Percentiles rank a stretch among this genome's conserved stretches.
phyloP scores from a whole-genome alignment of 2,888 invertebrate species.

The Cataglyphis altisquamis region DNA sequence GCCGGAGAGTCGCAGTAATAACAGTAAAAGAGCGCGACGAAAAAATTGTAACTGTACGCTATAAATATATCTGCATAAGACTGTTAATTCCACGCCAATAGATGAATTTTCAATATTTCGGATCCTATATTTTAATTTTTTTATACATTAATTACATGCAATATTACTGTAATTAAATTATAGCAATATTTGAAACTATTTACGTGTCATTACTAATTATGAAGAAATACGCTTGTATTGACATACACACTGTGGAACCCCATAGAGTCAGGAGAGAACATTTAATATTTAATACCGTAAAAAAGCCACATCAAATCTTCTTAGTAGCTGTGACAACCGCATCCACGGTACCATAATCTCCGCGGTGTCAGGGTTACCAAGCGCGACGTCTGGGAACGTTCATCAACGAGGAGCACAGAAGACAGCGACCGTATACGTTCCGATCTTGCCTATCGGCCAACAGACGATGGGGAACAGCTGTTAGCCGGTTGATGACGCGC shows the following conservation, averaged over 20 bases:
- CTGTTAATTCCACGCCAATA: not conserved
- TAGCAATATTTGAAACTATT: not conserved
- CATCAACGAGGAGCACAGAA: constrained; percentile 44
- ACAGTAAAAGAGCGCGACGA: constrained; percentile 8
- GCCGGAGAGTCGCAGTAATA: not conserved
- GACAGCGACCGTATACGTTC: constrained; percentile 69
- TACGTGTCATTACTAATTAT: not conserved
- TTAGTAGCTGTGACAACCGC: not conserved
- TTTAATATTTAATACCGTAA: not conserved
- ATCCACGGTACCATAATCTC: not conserved
- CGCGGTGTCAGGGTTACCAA: constrained; percentile 56
- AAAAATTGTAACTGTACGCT: not conserved
- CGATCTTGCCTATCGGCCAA: constrained; percentile 55
- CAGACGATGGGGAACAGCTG: constrained; percentile 62
- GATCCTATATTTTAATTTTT: not conserved
- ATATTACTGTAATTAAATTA: not conserved
- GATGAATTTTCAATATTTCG: not conserved
- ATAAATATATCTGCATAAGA: not conserved
- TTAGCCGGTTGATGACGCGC: constrained; percentile 66
- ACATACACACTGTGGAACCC: not conserved
- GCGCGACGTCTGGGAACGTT: constrained; percentile 43
- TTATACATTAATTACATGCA: not conserved
- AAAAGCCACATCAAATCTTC: not conserved
- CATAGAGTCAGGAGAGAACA: not conserved
- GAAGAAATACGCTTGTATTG: not conserved